A percentile compares a stretch with the other conserved stretches of the same genome.
Evolutionary conservation across 2,888 invertebrate genomes (phyloP).

Genomic region (Pediacus dermestoides): DNA sequence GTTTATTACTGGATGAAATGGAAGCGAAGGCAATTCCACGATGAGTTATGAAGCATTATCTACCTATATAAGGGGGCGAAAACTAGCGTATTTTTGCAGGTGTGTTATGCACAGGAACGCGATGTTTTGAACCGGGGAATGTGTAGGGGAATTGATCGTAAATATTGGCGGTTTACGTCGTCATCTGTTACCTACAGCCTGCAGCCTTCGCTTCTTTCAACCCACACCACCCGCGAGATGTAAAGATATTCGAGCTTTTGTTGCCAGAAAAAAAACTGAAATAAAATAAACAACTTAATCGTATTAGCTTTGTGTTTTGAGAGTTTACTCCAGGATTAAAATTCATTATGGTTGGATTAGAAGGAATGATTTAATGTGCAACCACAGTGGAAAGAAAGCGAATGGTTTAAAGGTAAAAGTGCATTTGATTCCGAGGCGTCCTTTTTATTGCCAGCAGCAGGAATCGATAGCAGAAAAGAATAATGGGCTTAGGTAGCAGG

Average conservation of each 20-base stretch:
- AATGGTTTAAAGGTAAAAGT: too few species aligned
- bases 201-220: constrained; percentile 21
- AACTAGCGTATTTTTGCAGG: constrained; percentile 51
- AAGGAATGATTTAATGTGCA: too few species aligned
- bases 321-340: too few species aligned
- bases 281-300: too few species aligned
- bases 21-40: constrained; percentile 49
- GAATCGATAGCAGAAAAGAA: constrained; percentile 42
- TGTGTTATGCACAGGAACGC: constrained; percentile 43
- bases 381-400: too few species aligned
- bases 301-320: too few species aligned
- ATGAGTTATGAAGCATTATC: constrained; percentile 52
- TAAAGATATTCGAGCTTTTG: too few species aligned
- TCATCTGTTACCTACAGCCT: constrained; percentile 50
- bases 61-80: constrained; percentile 48
- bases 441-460: constrained; percentile 33
- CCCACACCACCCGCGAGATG: too few species aligned
- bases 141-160: constrained; percentile 49
- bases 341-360: too few species aligned
- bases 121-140: constrained; percentile 36
- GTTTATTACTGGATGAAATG: constrained; percentile 50
- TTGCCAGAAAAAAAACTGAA: too few species aligned
- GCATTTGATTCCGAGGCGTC: constrained; percentile 34
- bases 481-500: constrained; percentile 43
- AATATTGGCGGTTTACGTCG: constrained; percentile 50